Percentiles rank a stretch among this genome's conserved stretches.
phyloP scores from a whole-genome alignment of 2,113 vertebrate genomes.

The Epinephelus lanceolatus region DNA sequence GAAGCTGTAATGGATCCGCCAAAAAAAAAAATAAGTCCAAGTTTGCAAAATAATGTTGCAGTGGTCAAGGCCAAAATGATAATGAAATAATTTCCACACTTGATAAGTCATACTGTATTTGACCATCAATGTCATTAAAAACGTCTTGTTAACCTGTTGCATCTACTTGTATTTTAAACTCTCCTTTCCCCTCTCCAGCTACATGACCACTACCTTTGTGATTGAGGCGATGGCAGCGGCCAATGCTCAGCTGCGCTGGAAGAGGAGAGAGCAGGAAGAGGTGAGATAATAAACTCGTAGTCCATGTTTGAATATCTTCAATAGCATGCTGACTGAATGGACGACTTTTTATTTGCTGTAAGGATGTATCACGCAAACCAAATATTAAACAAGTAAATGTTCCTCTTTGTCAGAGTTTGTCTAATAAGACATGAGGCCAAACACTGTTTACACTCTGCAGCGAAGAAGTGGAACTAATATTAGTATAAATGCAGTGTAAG shows the following conservation, averaged over 20 bases:
- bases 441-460: neutral
- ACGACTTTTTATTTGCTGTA: neutral
- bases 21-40: too few species aligned
- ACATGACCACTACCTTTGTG: constrained; percentile 97
- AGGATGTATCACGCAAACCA: constrained; percentile 15
- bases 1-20: too few species aligned
- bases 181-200: constrained; percentile 80
- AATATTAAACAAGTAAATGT: constrained; percentile 32
- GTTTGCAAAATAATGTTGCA: neutral
- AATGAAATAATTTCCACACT: neutral
- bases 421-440: constrained; percentile 16
- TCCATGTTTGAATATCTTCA: neutral
- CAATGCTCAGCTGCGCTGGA: constrained; percentile 96
- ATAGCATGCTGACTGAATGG: neutral
- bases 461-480: constrained; percentile 28
- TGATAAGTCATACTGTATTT: neutral
- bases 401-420: constrained; percentile 11
- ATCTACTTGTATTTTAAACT: too few species aligned
- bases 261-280: constrained; percentile 93
- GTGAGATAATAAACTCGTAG: constrained; percentile 68
- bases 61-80: neutral
- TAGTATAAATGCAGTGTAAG: neutral
- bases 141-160: neutral
- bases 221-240: constrained; percentile 98
- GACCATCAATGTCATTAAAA: neutral